phyloP scores from a whole-genome alignment of 2,113 vertebrate genomes.

The Falco punctatus region DNA sequence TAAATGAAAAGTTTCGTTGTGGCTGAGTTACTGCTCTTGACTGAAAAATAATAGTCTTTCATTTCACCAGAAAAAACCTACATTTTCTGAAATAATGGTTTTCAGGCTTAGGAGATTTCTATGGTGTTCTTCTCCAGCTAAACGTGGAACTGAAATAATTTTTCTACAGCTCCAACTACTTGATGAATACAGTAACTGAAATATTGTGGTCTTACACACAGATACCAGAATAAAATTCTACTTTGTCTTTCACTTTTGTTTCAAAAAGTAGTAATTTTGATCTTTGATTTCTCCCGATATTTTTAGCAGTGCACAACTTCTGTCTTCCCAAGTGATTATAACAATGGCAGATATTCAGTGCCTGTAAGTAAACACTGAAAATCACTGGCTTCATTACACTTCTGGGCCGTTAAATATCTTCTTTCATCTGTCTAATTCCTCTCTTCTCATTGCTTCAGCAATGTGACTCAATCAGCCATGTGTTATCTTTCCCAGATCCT shows the following conservation, averaged over 20 bases:
- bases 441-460: constrained; percentile 19
- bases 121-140: background rate
- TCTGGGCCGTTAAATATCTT: constrained; percentile 33
- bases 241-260: background rate
- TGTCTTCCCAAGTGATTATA: background rate
- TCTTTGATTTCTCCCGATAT: rapidly evolving
- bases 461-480: constrained; percentile 43
- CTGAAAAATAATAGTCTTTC: background rate
- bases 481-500: constrained; percentile 61
- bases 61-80: background rate
- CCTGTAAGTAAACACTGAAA: constrained; percentile 23
- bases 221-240: background rate
- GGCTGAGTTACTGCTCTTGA: background rate
- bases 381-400: constrained; percentile 43
- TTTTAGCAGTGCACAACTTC: background rate
- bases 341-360: background rate
- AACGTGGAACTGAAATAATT: background rate
- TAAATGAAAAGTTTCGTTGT: background rate
- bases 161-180: background rate
- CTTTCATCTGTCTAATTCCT: constrained; percentile 56
- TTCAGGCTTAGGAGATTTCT: background rate
- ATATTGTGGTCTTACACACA: background rate
- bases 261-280: background rate
- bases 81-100: background rate
- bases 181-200: background rate